These are phyloP conservation scores for Strix aluco DNA, from an alignment of 2,113 vertebrate species.

Conservation along the genomic window DNA sequence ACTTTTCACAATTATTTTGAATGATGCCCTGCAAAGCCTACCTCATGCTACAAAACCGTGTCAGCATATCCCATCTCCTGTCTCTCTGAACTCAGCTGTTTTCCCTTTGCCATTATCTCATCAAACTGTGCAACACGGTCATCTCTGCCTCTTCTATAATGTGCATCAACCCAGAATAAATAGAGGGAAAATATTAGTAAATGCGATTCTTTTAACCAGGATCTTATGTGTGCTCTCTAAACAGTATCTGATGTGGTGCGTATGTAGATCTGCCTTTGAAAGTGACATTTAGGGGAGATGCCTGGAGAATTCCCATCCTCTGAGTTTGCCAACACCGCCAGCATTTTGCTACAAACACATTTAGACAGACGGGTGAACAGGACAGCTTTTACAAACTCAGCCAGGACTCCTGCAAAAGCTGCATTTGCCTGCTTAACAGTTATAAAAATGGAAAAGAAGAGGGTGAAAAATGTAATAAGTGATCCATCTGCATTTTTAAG, in stretches of 20 bases:
- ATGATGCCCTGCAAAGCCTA: neutral
- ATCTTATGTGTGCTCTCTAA: neutral
- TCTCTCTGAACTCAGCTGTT: neutral
- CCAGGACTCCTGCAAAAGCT: neutral
- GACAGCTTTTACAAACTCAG: neutral
- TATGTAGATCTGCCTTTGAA: constrained; percentile 32
- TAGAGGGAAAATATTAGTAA: neutral
- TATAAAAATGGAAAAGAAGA: neutral
- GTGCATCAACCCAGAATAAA: neutral
- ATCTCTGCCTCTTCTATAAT: neutral
- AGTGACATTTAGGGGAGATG: neutral
- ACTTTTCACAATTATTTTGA: constrained; percentile 28
- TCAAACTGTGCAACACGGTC: accelerated
- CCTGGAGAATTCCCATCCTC: neutral
- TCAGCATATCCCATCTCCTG: neutral
- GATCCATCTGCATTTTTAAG: neutral
- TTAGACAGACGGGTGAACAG: neutral
- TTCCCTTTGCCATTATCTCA: neutral
- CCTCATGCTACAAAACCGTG: neutral
- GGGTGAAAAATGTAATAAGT: neutral
- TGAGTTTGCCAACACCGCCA: neutral
- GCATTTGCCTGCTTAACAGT: neutral
- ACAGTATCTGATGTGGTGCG: neutral
- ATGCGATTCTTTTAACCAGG: neutral
- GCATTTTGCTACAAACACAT: neutral